Base-by-base conservation (phyloP, 2,888 invertebrate genomes). In the Metalampra italica region DNA sequence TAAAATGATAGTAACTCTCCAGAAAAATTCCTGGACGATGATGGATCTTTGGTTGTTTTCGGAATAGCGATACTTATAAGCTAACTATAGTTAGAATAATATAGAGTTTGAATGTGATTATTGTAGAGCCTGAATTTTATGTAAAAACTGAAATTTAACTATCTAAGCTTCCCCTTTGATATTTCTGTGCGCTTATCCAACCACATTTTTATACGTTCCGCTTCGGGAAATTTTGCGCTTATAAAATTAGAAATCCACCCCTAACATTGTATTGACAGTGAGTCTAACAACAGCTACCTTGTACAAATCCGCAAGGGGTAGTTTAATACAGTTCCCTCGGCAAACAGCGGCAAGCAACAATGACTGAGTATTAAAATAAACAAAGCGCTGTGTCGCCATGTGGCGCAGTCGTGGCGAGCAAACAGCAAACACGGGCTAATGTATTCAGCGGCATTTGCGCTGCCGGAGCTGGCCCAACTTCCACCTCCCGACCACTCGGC, bases 321-420 rank as follows among this genome's bases (percentile, higher is more conserved):
- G 78, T 77, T 75, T 71, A 78, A 75, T 75, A 78, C 72, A 73
- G 78, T 75, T 76, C 79, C 74, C 81, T 82, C 68, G 42, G 66
- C 75, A 85, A 86, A 87, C 78, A 85, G 68, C 52, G 68, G 71
- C 77, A 68, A 75, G 72, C 82, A 79, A 85, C 87, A 84, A 82
- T 81, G 78, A 79, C 66, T 85, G 84, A 87, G 87, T 86, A 89
- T 89, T 89, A 84, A 86, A 89, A 85, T 86, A 88, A 89, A 89
- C 88, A 88, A 67, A 68, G 66, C 62, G 59, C 58, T 66, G 66
- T 64, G 71, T 72, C 76, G 83, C 85, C 88, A 87, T 87, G 86
- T 87, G 88, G 83, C 78, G 66, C 67, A 53, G 72, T 63, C 68
- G 73, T 69, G 73, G 69, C 75, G 74, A 69, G 71, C 72, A 81